Conservation (phyloP, 2,888 invertebrate genomes). For the Vesta saturnalis region DNA sequence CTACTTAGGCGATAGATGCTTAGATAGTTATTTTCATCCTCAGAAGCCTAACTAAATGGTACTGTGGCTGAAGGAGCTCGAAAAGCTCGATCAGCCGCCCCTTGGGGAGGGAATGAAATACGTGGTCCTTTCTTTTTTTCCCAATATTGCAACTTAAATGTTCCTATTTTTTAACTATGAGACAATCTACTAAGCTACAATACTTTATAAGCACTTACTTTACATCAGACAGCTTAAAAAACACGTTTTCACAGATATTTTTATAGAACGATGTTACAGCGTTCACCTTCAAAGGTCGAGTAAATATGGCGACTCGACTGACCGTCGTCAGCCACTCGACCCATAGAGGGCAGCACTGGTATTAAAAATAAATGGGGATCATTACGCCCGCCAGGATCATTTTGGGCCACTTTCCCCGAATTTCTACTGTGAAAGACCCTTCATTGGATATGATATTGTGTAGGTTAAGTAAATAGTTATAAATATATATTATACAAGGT, state of each 20-base stretch:
- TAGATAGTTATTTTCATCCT: no score
- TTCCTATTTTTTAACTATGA: slow-evolving; percentile 4
- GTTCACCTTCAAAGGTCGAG: slow-evolving; percentile 1
- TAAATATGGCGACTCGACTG: slow-evolving; percentile 14
- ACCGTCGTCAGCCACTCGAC: slow-evolving; percentile 11
- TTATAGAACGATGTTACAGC: slow-evolving; percentile 13
- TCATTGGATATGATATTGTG: no score
- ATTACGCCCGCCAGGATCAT: neutral
- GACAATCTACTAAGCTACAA: slow-evolving; percentile 10
- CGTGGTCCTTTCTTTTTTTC: no score
- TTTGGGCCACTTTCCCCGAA: neutral
- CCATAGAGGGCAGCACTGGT: slow-evolving; percentile 13
- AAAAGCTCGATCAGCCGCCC: no score
- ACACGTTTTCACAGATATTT: slow-evolving; percentile 16
- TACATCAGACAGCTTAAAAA: slow-evolving; percentile 11
- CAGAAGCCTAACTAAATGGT: no score
- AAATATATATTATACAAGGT: no score
- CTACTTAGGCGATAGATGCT: no score
- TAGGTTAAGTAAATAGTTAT: no score
- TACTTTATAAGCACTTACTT: slow-evolving; percentile 15
- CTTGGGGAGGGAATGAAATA: no score
- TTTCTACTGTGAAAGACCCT: no score
- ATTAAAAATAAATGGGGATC: neutral
- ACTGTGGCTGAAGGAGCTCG: no score
- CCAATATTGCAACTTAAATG: neutral